Percentiles rank a stretch among this genome's conserved stretches.
These are phyloP conservation scores for Plecturocebus donacophilus DNA, from an alignment of 2,113 vertebrate species.

Conservation along the genomic window DNA sequence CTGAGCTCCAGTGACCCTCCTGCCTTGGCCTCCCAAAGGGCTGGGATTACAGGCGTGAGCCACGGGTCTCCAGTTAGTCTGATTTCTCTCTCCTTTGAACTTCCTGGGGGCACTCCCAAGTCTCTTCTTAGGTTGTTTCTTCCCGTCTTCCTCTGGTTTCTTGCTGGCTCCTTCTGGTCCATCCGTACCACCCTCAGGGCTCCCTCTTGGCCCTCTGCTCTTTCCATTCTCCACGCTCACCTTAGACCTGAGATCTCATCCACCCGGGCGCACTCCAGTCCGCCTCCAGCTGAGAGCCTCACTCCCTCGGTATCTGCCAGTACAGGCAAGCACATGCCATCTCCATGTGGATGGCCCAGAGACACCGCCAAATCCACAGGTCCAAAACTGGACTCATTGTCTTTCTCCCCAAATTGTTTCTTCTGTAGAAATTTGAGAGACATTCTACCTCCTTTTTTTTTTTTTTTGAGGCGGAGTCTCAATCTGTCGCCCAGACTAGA, in stretches of 20 bases:
- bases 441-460: neutral
- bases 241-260: neutral
- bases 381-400: neutral
- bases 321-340: too few species aligned
- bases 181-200: neutral
- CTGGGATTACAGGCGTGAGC: too few species aligned
- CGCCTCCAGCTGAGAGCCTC: neutral
- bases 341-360: fast-evolving
- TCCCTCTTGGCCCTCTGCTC: neutral
- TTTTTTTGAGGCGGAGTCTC: too few species aligned
- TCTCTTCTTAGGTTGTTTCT: neutral
- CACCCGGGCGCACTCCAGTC: neutral
- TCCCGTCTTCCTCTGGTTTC: neutral
- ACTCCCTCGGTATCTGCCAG: fast-evolving
- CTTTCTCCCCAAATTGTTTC: neutral
- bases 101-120: neutral
- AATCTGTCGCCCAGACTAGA: too few species aligned
- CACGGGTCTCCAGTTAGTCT: neutral
- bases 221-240: neutral
- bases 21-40: too few species aligned
- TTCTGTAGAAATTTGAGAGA: neutral
- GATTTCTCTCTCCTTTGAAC: neutral
- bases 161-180: neutral
- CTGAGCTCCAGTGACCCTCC: too few species aligned
- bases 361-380: neutral